These are phyloP conservation scores for Sciurus vulgaris DNA, from an alignment of 2,797 vertebrate genomes.

Conservation along the genomic window DNA sequence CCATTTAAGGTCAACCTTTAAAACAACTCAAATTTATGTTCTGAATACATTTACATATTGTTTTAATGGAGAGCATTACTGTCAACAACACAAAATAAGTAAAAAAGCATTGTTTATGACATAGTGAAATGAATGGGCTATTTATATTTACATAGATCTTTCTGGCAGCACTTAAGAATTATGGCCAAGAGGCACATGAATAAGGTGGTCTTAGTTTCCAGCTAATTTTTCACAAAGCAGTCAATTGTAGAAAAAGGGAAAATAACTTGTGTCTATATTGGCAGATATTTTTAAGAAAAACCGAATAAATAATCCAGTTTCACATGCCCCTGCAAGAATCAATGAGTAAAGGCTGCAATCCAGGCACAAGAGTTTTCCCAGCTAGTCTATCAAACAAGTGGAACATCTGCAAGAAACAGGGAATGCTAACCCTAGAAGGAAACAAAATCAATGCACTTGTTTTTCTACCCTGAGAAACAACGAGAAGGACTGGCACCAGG, in stretches of 20 bases:
- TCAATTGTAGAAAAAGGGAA: not conserved
- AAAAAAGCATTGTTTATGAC: not conserved
- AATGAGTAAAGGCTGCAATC: not conserved
- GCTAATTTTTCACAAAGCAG: not conserved
- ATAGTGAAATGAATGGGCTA: not conserved
- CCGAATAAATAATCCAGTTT: not conserved
- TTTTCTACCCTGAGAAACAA: not conserved
- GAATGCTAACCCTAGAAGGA: not conserved
- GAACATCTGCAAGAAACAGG: not conserved
- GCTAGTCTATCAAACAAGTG: not conserved
- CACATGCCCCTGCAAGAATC: not conserved
- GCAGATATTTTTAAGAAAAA: not conserved
- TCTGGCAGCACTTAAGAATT: not conserved
- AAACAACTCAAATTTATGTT: not conserved
- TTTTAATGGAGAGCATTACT: slow-evolving; percentile 17
- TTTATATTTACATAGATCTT: too few relatives aligned
- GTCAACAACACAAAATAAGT: slow-evolving; percentile 31
- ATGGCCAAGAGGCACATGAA: not conserved
- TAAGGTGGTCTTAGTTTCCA: not conserved
- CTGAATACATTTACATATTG: not conserved
- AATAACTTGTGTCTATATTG: not conserved
- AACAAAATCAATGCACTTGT: not conserved
- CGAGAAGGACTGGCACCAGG: not conserved
- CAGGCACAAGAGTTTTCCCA: accelerated
- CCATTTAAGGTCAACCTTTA: not conserved